Conservation (phyloP, 1,140 invertebrate species). For the Teleopsis dalmanni region DNA sequence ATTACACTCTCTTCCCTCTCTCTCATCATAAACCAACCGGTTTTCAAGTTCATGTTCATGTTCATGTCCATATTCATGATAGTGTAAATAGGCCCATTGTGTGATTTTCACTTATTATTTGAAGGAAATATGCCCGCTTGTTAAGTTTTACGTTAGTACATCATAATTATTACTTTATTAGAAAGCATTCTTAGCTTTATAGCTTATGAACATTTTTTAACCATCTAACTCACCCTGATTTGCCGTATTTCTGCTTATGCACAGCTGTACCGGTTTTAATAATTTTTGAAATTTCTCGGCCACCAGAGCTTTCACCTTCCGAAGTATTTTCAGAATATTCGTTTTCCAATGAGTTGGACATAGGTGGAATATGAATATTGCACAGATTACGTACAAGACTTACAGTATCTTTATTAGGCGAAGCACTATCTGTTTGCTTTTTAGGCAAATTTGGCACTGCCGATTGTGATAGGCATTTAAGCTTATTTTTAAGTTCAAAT, state of each 20-base stretch:
- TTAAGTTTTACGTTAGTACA: no score
- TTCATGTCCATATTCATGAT: no score
- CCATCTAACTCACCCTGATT: slow-evolving; percentile 19
- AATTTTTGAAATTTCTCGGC: slow-evolving; percentile 51
- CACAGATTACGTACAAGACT: slow-evolving; percentile 35
- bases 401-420: slow-evolving; percentile 34
- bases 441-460: slow-evolving; percentile 38
- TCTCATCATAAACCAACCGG: no score
- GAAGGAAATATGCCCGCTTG: no score
- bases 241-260: slow-evolving; percentile 37
- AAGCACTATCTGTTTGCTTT: slow-evolving; percentile 11
- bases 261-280: slow-evolving; percentile 48
- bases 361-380: slow-evolving; percentile 22
- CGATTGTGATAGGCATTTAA: slow-evolving; percentile 37
- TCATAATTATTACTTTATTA: no score
- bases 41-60: no score
- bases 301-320: slow-evolving; percentile 51
- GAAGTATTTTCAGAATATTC: slow-evolving; percentile 35
- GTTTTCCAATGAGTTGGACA: background rate
- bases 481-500: slow-evolving; percentile 38
- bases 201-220: no score
- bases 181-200: no score
- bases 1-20: no score
- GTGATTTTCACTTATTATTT: no score
- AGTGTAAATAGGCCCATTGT: no score